Evolutionary conservation across 2,113 vertebrate genomes (phyloP).

Genomic region (Vulpes lagopus): DNA sequence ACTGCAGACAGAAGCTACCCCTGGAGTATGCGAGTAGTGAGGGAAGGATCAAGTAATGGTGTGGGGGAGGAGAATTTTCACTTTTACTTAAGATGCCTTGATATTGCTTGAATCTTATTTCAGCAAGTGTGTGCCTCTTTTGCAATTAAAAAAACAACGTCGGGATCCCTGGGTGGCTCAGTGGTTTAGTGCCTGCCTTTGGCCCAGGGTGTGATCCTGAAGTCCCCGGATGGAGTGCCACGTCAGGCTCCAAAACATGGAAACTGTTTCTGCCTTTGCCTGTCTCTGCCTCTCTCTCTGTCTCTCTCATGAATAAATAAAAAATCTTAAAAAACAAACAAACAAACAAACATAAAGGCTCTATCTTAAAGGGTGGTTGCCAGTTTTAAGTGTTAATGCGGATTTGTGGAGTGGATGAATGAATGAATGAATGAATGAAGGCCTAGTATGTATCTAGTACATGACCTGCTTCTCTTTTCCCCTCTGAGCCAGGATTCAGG

Average conservation of each 20-base stretch:
- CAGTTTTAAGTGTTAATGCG: not conserved
- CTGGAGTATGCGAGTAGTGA: not conserved
- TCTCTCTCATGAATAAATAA: too few relatives aligned
- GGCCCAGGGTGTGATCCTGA: too few relatives aligned
- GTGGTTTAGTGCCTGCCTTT: too few relatives aligned
- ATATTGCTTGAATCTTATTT: slow-evolving; percentile 37
- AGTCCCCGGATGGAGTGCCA: too few relatives aligned
- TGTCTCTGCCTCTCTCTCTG: too few relatives aligned
- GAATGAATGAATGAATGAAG: not conserved
- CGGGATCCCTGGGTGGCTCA: too few relatives aligned
- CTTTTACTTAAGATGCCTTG: not conserved
- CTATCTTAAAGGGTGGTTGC: not conserved
- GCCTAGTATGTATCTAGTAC: not conserved
- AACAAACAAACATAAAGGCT: not conserved
- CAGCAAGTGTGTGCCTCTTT: not conserved
- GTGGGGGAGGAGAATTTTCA: not conserved
- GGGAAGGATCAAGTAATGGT: not conserved
- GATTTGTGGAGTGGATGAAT: not conserved
- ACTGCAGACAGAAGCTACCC: not conserved
- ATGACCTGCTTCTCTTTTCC: not conserved
- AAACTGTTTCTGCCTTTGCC: too few relatives aligned
- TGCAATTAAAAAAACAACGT: not conserved
- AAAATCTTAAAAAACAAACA: too few relatives aligned
- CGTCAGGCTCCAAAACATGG: too few relatives aligned
- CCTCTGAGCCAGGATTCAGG: not conserved